Evolutionary conservation across 1,140 invertebrate genomes (phyloP).

Genomic region (Drosophila aff.): DNA sequence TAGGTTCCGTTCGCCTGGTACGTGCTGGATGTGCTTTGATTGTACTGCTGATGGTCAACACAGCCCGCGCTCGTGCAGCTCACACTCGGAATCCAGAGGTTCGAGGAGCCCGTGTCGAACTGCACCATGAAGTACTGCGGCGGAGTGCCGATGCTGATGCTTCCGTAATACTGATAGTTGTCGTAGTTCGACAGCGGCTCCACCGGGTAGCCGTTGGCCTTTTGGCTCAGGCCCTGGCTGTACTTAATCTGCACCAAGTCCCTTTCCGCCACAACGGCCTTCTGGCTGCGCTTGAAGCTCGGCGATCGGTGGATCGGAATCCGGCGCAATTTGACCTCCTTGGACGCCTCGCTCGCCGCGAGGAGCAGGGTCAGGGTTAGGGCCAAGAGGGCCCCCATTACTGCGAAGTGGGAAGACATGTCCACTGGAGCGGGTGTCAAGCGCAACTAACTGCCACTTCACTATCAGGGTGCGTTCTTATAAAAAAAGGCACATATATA

Average conservation of each 20-base stretch:
- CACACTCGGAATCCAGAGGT: conserved; percentile 99
- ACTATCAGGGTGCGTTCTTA: conserved; percentile 3
- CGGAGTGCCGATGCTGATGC: conserved; percentile 96
- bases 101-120: conserved; percentile 99
- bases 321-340: background rate
- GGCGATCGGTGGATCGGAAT: conserved; percentile 22
- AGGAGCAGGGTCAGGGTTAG: conserved; percentile 13
- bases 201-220: conserved; percentile 2
- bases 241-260: conserved; percentile 21
- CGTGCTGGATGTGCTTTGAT: conserved; percentile 92
- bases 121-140: conserved; percentile 97
- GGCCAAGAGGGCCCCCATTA: background rate
- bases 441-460: conserved; percentile 18
- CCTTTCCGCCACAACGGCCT: conserved; percentile 8
- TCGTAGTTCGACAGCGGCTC: conserved; percentile 19
- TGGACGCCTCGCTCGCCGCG: background rate
- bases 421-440: background rate
- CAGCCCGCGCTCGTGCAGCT: conserved; percentile 95
- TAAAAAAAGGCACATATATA: conserved; percentile 2
- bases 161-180: conserved; percentile 97
- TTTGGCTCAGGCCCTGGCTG: background rate
- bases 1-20: conserved; percentile 95
- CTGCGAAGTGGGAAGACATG: conserved; percentile 12
- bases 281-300: conserved; percentile 8
- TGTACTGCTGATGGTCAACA: conserved; percentile 92